Conservation (phyloP, 2,888 invertebrate species). For the Agrotis exclamationis region DNA sequence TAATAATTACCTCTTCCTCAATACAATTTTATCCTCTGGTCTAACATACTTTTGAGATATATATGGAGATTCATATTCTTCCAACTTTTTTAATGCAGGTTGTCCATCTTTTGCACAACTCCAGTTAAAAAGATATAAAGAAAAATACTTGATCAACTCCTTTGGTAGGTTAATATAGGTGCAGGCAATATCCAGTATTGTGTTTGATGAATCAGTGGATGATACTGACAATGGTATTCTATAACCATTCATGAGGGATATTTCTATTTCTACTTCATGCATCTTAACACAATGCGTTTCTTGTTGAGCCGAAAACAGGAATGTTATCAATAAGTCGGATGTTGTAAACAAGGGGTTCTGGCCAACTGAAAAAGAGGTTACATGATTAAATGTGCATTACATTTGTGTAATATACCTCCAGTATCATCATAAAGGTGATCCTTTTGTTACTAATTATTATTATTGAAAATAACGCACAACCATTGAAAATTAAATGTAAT, state of each 20-base stretch:
- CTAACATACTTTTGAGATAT: constrained; percentile 96
- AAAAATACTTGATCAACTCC: constrained; percentile 96
- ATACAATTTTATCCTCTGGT: constrained; percentile 95
- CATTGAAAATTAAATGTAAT: too few relatives aligned
- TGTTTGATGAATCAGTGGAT: constrained; percentile 96
- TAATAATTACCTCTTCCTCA: constrained; percentile 94
- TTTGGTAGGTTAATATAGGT: constrained; percentile 95
- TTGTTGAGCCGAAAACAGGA: constrained; percentile 97
- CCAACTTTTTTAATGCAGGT: constrained; percentile 96
- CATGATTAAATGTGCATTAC: constrained; percentile 18
- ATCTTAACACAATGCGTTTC: constrained; percentile 94
- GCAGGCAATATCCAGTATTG: constrained; percentile 95
- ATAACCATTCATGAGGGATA: constrained; percentile 96
- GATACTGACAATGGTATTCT: constrained; percentile 95
- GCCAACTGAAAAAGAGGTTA: constrained; percentile 92
- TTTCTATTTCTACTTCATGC: constrained; percentile 94
- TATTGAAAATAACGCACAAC: constrained; percentile 1
- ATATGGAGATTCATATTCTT: constrained; percentile 99
- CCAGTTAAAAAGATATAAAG: constrained; percentile 96
- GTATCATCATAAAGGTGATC: not conserved
- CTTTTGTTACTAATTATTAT: not conserved
- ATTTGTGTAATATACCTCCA: not conserved
- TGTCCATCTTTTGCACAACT: constrained; percentile 93
- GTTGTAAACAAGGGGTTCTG: constrained; percentile 96
- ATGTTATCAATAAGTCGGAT: constrained; percentile 96